Conservation (phyloP, 92 coral and sea anemone species). For the Zoanthus solanderi region DNA sequence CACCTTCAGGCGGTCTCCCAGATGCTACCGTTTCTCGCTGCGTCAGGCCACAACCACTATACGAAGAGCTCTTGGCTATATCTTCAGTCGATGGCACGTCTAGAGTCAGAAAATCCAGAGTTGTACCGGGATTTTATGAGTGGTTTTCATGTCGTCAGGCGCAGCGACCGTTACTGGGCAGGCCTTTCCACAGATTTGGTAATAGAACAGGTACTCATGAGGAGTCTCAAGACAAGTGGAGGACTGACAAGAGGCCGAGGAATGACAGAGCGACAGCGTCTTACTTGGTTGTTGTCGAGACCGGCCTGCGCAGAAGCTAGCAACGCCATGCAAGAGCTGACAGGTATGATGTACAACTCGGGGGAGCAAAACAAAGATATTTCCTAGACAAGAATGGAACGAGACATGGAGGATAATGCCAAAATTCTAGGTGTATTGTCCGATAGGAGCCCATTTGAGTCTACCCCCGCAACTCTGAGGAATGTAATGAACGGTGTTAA, state of each 20-base stretch:
- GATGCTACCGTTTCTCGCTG: background rate
- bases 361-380: slow-evolving; percentile 49
- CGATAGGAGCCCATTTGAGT: slow-evolving; percentile 29
- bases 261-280: slow-evolving; percentile 53
- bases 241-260: slow-evolving; percentile 70
- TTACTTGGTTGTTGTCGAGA: slow-evolving; percentile 48
- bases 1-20: background rate
- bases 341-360: slow-evolving; percentile 3
- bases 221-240: slow-evolving; percentile 63
- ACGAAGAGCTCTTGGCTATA: slow-evolving; percentile 40
- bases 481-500: slow-evolving; percentile 36
- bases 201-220: slow-evolving; percentile 57
- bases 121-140: slow-evolving; percentile 33
- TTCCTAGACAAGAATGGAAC: slow-evolving; percentile 17
- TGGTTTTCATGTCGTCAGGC: slow-evolving; percentile 53
- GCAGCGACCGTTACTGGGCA: slow-evolving; percentile 62
- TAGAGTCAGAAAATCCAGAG: slow-evolving; percentile 43
- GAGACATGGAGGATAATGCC: slow-evolving; percentile 29
- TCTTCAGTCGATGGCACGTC: slow-evolving; percentile 51
- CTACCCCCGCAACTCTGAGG: slow-evolving; percentile 31
- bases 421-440: background rate
- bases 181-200: slow-evolving; percentile 58
- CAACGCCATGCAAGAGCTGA: slow-evolving; percentile 47
- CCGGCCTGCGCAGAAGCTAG: slow-evolving; percentile 65
- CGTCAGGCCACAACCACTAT: background rate